These are phyloP conservation scores for Pseudolaguvia tuberculata DNA, from an alignment of 2,113 vertebrate genomes.

Conservation along the genomic window DNA sequence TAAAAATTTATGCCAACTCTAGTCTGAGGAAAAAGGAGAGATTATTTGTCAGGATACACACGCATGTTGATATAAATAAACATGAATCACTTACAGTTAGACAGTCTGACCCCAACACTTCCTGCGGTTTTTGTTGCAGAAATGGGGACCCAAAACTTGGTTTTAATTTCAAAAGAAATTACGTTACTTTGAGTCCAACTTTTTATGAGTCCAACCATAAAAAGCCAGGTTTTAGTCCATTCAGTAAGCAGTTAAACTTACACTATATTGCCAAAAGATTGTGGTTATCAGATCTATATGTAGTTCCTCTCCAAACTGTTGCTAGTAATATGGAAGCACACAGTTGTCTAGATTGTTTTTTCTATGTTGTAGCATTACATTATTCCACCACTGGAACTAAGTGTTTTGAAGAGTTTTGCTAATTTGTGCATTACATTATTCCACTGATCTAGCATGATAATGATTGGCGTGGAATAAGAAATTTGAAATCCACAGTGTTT, in stretches of 20 bases:
- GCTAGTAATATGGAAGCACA: too few species aligned
- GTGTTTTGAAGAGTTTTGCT: too few species aligned
- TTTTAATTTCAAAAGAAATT: constrained; percentile 1
- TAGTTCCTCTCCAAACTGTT: too few species aligned
- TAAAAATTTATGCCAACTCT: not conserved
- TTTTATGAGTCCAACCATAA: not conserved
- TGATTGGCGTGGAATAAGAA: too few species aligned
- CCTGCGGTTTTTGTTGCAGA: not conserved
- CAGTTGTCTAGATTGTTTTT: too few species aligned
- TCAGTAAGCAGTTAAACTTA: constrained; percentile 12
- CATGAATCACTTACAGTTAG: not conserved
- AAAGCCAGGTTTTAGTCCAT: not conserved
- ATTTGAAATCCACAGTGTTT: too few species aligned
- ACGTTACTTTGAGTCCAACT: constrained; percentile 19
- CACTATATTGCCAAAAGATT: not conserved
- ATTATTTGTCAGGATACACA: not conserved
- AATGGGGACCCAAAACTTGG: not conserved
- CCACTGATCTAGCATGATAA: too few species aligned
- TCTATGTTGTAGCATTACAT: too few species aligned
- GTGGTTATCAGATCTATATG: too few species aligned
- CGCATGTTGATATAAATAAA: not conserved
- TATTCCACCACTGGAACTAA: too few species aligned
- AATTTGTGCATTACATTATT: too few species aligned
- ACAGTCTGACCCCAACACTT: not conserved
- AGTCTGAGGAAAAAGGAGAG: too few species aligned